These are phyloP conservation scores for Drosophila lowei DNA, from an alignment of 1,140 invertebrate genomes.

Conservation along the genomic window DNA sequence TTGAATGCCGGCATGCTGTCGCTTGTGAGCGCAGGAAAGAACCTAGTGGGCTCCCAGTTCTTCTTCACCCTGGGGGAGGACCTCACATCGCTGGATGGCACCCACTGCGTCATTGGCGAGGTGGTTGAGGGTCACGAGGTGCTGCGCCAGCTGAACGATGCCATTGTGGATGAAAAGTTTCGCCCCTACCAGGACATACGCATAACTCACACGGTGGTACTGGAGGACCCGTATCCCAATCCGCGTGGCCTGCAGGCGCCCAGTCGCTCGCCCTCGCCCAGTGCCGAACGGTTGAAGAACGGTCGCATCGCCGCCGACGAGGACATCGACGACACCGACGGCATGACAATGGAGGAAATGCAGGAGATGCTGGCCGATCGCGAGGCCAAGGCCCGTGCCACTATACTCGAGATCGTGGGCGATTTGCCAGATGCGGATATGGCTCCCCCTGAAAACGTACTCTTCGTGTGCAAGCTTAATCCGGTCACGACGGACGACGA, in stretches of 20 bases:
- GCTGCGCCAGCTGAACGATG: conserved; percentile 95
- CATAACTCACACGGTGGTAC: conserved; percentile 97
- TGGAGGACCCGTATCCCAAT: conserved; percentile 98
- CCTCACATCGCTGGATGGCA: conserved; percentile 95
- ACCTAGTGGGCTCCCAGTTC: conserved; percentile 98
- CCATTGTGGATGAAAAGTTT: conserved; percentile 95
- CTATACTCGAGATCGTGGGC: conserved; percentile 99
- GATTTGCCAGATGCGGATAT: conserved; percentile 98
- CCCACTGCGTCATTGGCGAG: conserved; percentile 99
- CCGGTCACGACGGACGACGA: conserved; percentile 99
- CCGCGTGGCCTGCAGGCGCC: conserved; percentile 90
- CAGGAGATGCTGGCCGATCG: conserved; percentile 94
- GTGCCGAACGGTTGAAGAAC: conserved; percentile 90
- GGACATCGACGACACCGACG: conserved; percentile 95
- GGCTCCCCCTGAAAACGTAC: conserved; percentile 98
- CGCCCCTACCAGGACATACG: conserved; percentile 98
- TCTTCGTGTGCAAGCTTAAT: conserved; percentile 99
- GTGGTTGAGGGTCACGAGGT: conserved; percentile 95
- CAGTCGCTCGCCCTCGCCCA: conserved; percentile 93
- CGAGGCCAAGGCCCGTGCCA: conserved; percentile 97
- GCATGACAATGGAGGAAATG: conserved; percentile 92
- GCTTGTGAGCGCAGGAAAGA: conserved; percentile 97
- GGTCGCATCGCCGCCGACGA: conserved; percentile 97
- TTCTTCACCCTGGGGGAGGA: conserved; percentile 96
- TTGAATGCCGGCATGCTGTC: conserved; percentile 93